Evolutionary conservation across 2,888 invertebrate genomes (phyloP), one percentile per base, ranked within the genome.

Genomic region (Pandemis cinnamomeana): DNA sequence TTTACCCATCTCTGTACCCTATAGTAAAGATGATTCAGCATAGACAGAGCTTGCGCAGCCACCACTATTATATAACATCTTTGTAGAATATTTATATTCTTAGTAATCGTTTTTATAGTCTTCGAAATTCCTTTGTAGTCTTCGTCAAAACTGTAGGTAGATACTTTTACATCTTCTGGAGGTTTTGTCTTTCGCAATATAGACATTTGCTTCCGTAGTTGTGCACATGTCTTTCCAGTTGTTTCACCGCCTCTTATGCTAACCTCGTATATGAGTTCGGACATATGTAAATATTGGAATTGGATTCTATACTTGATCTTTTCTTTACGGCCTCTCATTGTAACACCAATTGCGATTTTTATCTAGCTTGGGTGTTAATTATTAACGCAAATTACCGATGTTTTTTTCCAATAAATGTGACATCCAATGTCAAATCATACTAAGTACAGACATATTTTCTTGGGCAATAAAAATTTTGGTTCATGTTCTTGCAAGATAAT

Each of bases 11-110:
- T 66, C 27, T 11, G 15, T 6, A 66, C 51, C 51, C 51, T 36
- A 51, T 48, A 66, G 15, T 51, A 66, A 36, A 66, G 66, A 36
- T 66, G 51, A 36, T 66, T 66, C 15, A 66, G n/a, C 51, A 66
- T n/a, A 8, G 66, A n/a, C 5, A 51, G 48, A 4, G 66, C 36
- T 48, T n/a, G 66, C 6, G 27, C 41, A 36, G 51, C 66, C 36
- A 66, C 27, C 7, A 0, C 7, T 8, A 11, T 66, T 2, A 48
- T 51, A n/a, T 66, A 66, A 13, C 51, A 48, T 51, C 13, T 51
- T 41, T 48, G 13, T 1, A 66, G 10, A 1, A 36, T n/a, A 20
- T 66, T 51, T 15, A 51, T 66, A n/a, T 66, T 66, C 27, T 51
- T 48, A n/a, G 11, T 48, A 6, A 66, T n/a, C 7, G 27, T 66